Evolutionary conservation across 2,888 invertebrate species (phyloP), one percentile per base, ranked within the genome.

Genomic region (Latrodectus hesperus): DNA sequence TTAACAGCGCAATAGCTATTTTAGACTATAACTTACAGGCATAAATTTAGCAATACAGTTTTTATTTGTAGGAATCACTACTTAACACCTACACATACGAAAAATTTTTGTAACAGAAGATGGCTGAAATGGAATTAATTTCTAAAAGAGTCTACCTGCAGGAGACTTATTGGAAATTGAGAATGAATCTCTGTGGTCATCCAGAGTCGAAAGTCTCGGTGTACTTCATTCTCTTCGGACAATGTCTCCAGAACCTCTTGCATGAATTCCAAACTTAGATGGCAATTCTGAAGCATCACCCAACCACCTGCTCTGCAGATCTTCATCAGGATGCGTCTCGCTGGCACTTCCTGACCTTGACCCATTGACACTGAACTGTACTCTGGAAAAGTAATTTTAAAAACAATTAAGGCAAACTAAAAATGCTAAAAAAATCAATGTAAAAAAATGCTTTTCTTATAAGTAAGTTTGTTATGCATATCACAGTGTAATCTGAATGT

Each of bases 241-340:
- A 98, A 93, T 90, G 96, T 95, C 89, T 98, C 96, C 94, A 98
- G 96, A 0, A 96, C 95, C 93, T 99, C 98, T 8, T 96, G 95
- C 91, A 98, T 97, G 93, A 98, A 99, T 6, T 97, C 96, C 38
- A 99, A 93, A 2, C 98, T 98, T n/a, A 99, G 93, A 92, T 99
- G 99, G 90, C 98, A 97, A 92, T 99, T 99, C 93, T 99, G 98
- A 10, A 99, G 94, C 12, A 99, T 93, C 0, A 98, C 97, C 98
- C 98, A 99, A 16, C 97, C 96, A 0, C 99, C 98, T 89, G 93
- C 92, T 5, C 92, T 90, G 96, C 96, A 96, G 0, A 96, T 95
- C 90, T 96, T 95, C 68, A 94, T 94, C 91, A 97, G 95, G 93
- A 97, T 94, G 91, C 95, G 95, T 51, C 97, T 94, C 0, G 97